phyloP scores from a whole-genome alignment of 2,113 vertebrate species.

The Pluvianellus socialis region DNA sequence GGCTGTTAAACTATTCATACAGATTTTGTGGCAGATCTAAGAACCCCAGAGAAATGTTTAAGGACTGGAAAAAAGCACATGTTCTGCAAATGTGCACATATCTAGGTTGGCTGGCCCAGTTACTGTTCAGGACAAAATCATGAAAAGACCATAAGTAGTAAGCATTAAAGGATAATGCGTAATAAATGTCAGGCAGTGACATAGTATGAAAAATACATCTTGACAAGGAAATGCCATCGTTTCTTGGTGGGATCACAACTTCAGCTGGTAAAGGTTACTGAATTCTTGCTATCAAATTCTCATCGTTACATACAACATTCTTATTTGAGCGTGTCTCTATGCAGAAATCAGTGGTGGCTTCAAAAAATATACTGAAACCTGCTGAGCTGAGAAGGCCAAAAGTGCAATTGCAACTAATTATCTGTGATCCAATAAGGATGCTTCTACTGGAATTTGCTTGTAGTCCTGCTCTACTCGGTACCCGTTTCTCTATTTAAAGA shows the following conservation, averaged over 20 bases:
- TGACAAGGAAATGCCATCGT: not conserved
- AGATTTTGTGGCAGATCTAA: not conserved
- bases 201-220: not conserved
- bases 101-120: not conserved
- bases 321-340: not conserved
- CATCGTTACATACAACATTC: not conserved
- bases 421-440: not conserved
- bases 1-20: not conserved
- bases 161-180: not conserved
- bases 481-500: not conserved
- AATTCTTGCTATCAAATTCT: not conserved
- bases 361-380: not conserved
- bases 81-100: not conserved
- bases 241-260: not conserved
- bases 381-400: not conserved
- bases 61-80: not conserved
- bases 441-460: not conserved
- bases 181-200: not conserved
- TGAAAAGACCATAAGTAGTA: not conserved
- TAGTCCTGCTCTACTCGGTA: not conserved
- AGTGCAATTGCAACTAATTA: not conserved
- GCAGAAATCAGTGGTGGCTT: not conserved
- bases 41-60: not conserved
- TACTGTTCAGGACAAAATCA: not conserved
- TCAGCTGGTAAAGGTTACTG: not conserved